Evolutionary conservation across 2,113 vertebrate genomes (phyloP).

Genomic region (Aix galericulata): DNA sequence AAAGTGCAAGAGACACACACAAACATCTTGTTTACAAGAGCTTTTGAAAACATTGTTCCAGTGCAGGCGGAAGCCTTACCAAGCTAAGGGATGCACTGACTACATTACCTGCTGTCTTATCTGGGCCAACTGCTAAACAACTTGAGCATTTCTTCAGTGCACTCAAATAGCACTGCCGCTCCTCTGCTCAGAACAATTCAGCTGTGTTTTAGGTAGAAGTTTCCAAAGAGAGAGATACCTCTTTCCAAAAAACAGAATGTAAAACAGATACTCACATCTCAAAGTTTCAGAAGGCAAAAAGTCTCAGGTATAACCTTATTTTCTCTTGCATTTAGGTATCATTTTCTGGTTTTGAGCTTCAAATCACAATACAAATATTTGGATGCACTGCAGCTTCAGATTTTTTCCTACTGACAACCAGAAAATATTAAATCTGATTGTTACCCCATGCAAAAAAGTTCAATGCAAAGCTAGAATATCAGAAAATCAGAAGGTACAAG

Average conservation of each 20-base stretch:
- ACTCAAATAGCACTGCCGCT: neutral
- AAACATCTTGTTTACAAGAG: neutral
- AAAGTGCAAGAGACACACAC: neutral
- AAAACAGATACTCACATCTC: neutral
- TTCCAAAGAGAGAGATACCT: neutral
- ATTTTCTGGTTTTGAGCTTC: neutral
- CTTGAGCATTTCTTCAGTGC: fast-evolving
- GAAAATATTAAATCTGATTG: neutral
- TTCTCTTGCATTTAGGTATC: neutral
- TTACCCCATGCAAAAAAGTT: neutral
- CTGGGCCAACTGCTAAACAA: neutral
- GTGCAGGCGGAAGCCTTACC: neutral
- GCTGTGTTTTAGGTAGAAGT: neutral
- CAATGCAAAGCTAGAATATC: neutral
- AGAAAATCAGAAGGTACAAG: neutral
- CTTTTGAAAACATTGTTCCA: neutral
- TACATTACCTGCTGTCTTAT: neutral
- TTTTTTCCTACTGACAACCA: neutral
- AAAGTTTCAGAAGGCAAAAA: neutral
- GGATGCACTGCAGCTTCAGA: neutral
- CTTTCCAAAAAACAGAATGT: neutral
- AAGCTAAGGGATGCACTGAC: neutral
- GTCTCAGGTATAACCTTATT: neutral
- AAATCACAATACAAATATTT: neutral
- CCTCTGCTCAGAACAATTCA: neutral